Evolutionary conservation across 2,888 invertebrate genomes (phyloP).

Genomic region (Morpho achilles): DNA sequence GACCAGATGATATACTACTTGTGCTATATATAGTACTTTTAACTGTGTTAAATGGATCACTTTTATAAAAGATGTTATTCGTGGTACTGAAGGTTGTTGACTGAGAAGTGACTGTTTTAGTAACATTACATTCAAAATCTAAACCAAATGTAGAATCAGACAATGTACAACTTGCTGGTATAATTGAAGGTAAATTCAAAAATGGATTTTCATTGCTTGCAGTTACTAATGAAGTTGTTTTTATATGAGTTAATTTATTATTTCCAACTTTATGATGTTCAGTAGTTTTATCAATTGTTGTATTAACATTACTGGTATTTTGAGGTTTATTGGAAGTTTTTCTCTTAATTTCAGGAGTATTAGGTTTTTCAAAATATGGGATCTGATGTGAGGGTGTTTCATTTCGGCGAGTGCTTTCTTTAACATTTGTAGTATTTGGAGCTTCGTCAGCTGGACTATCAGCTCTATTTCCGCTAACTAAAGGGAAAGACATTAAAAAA

Average conservation of each 20-base stretch:
- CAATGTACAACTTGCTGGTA: slow-evolving; percentile 51
- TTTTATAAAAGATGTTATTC: slow-evolving; percentile 66
- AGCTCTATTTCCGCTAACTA: slow-evolving; percentile 81
- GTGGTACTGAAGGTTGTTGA: slow-evolving; percentile 48
- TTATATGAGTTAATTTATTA: slow-evolving; percentile 41
- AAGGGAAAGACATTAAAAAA: slow-evolving; percentile 86
- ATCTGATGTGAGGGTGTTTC: slow-evolving; percentile 40
- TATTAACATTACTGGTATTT: slow-evolving; percentile 32
- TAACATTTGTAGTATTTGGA: slow-evolving; percentile 38
- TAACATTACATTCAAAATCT: slow-evolving; percentile 65
- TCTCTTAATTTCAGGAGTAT: slow-evolving; percentile 33
- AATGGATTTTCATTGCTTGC: slow-evolving; percentile 62
- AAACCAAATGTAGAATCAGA: slow-evolving; percentile 55
- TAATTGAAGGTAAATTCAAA: slow-evolving; percentile 58
- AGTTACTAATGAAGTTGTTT: slow-evolving; percentile 31
- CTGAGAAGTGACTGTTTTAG: slow-evolving; percentile 52
- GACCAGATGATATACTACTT: slow-evolving; percentile 64
- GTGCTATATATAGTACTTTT: slow-evolving; percentile 70
- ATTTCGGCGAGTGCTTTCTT: slow-evolving; percentile 32
- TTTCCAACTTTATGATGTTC: slow-evolving; percentile 47
- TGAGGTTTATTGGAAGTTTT: slow-evolving; percentile 38
- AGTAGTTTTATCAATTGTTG: slow-evolving; percentile 39
- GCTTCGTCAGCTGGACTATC: slow-evolving; percentile 70
- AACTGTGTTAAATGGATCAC: slow-evolving; percentile 59
- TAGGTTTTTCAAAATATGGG: slow-evolving; percentile 48